Conservation (phyloP, 2,797 vertebrate species). For the Podarcis siculus region DNA sequence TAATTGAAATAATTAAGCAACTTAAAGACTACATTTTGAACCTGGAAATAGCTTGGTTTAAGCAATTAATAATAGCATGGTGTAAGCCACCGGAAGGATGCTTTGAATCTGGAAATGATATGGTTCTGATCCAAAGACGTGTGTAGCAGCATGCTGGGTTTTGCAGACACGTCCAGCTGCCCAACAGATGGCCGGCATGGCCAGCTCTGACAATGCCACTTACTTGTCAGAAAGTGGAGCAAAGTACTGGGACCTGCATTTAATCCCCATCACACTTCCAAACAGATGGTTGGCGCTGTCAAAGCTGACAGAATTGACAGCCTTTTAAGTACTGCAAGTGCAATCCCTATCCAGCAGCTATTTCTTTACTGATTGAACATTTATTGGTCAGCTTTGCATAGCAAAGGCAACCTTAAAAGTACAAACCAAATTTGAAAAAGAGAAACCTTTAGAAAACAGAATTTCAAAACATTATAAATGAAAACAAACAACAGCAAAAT, state of each 20-base stretch:
- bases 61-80: neutral
- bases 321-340: neutral
- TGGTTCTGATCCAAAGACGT: neutral
- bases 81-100: neutral
- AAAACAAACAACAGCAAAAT: neutral
- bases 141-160: neutral
- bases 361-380: neutral
- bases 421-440: neutral
- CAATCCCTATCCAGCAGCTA: neutral
- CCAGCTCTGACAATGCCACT: neutral
- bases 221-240: constrained; percentile 4
- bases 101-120: neutral
- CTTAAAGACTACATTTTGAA: neutral
- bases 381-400: neutral
- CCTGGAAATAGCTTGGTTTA: neutral
- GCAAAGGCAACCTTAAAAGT: neutral
- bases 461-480: neutral
- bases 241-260: neutral
- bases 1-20: neutral
- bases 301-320: neutral
- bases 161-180: neutral
- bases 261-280: neutral
- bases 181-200: constrained; percentile 1
- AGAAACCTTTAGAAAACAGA: neutral
- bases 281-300: constrained; percentile 8